Percentiles rank a stretch among this genome's conserved stretches.
Conservation (phyloP, 2,113 vertebrate genomes). For the Hippocampus zosterae region DNA sequence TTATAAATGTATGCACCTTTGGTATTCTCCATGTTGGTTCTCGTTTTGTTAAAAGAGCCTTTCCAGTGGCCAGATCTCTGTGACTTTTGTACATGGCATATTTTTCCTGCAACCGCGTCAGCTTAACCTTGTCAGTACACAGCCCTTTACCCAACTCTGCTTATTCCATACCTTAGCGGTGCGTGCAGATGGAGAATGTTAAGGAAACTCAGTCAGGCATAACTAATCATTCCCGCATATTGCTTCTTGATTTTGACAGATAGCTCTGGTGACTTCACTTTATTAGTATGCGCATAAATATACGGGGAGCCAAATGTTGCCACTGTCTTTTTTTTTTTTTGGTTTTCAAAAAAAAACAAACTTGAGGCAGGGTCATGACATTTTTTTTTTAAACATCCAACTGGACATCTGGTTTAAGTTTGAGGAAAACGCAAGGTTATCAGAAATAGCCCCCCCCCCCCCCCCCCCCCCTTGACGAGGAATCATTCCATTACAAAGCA, state of each 20-base stretch:
- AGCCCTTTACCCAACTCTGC: conserved; percentile 48
- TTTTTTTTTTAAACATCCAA: conserved; percentile 18
- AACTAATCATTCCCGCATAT: conserved; percentile 73
- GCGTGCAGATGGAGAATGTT: conserved; percentile 72
- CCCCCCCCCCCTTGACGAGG: no score
- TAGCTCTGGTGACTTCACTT: conserved; percentile 55
- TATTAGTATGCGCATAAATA: conserved; percentile 74
- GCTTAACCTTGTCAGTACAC: conserved; percentile 70
- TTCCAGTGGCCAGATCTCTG: conserved; percentile 49
- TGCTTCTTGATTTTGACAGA: conserved; percentile 63
- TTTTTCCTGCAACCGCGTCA: conserved; percentile 55
- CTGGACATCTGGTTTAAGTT: conserved; percentile 45
- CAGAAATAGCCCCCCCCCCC: not conserved
- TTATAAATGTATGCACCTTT: conserved; percentile 4
- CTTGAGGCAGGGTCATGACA: conserved; percentile 45
- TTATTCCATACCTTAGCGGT: conserved; percentile 65
- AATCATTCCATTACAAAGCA: conserved; percentile 10
- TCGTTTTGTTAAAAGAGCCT: conserved; percentile 15
- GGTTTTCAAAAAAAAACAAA: conserved; percentile 33
- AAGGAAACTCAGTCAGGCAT: conserved; percentile 71
- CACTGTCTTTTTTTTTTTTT: conserved; percentile 40
- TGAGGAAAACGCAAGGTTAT: conserved; percentile 18
- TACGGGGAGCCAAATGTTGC: conserved; percentile 50
- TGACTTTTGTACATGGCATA: conserved; percentile 53
- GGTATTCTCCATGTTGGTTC: conserved; percentile 12